Evolutionary conservation across 2,113 vertebrate genomes (phyloP).

Genomic region (Triplophysa rosa): DNA sequence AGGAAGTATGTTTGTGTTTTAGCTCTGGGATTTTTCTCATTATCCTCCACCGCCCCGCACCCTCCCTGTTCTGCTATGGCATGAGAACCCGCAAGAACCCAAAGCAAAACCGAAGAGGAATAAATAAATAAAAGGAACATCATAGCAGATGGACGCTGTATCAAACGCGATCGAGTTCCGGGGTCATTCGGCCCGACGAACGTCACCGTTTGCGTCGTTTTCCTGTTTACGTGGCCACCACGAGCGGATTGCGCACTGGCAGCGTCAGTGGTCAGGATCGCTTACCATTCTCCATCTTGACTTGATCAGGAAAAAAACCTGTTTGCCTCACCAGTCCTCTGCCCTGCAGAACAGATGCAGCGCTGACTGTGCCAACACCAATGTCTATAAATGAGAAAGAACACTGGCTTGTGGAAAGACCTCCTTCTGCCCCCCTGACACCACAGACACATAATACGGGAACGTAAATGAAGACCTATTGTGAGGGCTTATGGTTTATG

Average conservation of each 20-base stretch:
- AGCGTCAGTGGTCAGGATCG: constrained; percentile 59
- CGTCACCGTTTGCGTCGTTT: constrained; percentile 59
- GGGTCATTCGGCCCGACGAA: constrained; percentile 7
- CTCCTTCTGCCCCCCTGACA: constrained; percentile 18
- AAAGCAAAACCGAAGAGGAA: constrained; percentile 45
- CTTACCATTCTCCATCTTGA: constrained; percentile 64
- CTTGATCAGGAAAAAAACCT: constrained; percentile 57
- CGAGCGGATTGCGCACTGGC: constrained; percentile 61
- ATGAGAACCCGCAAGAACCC: constrained; percentile 25
- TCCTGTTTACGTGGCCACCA: constrained; percentile 55
- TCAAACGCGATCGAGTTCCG: constrained; percentile 30
- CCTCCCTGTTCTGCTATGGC: constrained; percentile 4
- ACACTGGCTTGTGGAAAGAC: constrained; percentile 28
- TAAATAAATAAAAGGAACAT: constrained; percentile 34
- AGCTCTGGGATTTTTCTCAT: constrained; percentile 32
- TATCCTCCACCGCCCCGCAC: not conserved
- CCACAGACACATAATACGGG: constrained; percentile 25
- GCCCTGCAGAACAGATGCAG: constrained; percentile 38
- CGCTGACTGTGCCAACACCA: constrained; percentile 31
- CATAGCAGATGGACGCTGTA: constrained; percentile 24
- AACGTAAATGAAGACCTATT: constrained; percentile 43
- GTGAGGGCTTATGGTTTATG: constrained; percentile 13
- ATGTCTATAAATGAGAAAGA: constrained; percentile 38
- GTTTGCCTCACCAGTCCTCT: not conserved
- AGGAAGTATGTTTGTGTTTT: constrained; percentile 29